Evolutionary conservation across 2,888 invertebrate genomes (phyloP), one percentile per base, ranked within the genome.

Genomic region (Metellina segmentata): DNA sequence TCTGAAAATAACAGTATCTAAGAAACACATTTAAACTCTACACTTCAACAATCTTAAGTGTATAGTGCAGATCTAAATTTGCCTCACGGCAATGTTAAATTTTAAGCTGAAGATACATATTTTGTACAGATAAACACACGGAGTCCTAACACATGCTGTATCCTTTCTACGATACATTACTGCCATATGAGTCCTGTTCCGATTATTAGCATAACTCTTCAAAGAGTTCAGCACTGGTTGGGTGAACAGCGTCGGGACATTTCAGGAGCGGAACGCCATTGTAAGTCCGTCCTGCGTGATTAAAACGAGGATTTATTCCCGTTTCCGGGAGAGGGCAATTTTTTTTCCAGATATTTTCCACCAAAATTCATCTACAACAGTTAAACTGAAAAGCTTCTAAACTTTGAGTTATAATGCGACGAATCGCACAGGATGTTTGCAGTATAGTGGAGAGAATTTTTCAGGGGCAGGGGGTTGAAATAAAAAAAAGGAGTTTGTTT

Each of bases 291-390:
- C 61, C 61, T 77, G 16, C 48, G 48, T n/a, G 48, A 77, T 77
- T 77, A 7, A 49, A 77, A 77, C 51, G 77, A 48, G 77, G 49
- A 77, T 77, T 34, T 77, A 77, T 77, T 49, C 49, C 49, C 75
- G 75, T 48, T 48, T 49, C n/a, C 51, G 11, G n/a, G 13, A n/a
- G 34, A 34, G n/a, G 9, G 13, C 34, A 77, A 48, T 77, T n/a
- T n/a, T n/a, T n/a, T n/a, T n/a, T 77, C 16, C 6, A 11, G 61
- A 9, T 9, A 77, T 20, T 77, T 77, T 77, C 77, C 49, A n/a
- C 13, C 48, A 77, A 49, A 34, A 1, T 4, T 34, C 34, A 34
- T 34, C 34, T 4, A 34, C 34, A 34, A 34, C 34, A 34, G 34
- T 34, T 34, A 34, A 34, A 34, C 34, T 34, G 34, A 34, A 34